phyloP scores from a whole-genome alignment of 2,888 invertebrate genomes.

The Laspeyria flexula region DNA sequence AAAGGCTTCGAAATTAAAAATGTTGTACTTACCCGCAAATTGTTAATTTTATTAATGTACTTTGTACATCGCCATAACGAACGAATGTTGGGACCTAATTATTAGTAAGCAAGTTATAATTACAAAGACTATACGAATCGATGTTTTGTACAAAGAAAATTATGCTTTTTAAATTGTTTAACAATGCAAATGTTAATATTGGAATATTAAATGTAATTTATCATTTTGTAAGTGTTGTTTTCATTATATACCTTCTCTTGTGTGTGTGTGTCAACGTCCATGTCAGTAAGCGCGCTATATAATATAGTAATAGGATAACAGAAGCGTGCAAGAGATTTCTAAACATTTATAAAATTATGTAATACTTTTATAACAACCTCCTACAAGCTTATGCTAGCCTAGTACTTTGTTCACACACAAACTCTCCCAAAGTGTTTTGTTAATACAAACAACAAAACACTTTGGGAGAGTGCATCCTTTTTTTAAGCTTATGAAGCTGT shows the following conservation, averaged over 20 bases:
- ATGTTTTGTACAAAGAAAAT: slow-evolving; percentile 59
- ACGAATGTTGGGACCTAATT: slow-evolving; percentile 49
- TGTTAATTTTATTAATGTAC: no score
- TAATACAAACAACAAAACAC: no score
- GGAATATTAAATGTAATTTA: slow-evolving; percentile 65
- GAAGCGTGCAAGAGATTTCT: no score
- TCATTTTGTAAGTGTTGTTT: slow-evolving; percentile 46
- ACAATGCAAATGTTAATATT: slow-evolving; percentile 64
- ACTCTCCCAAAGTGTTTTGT: no score
- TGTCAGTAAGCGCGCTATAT: no score
- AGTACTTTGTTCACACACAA: no score
- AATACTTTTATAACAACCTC: no score
- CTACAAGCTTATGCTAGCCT: no score
- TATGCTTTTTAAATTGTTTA: slow-evolving; percentile 67
- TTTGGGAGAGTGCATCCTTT: no score
- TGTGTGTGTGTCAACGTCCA: not conserved
- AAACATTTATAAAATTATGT: no score
- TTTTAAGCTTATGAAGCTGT: no score
- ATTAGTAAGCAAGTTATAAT: slow-evolving; percentile 23
- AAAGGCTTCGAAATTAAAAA: slow-evolving; percentile 15
- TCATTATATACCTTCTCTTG: not conserved
- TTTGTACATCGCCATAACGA: slow-evolving; percentile 39
- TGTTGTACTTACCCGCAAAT: slow-evolving; percentile 19
- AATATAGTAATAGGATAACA: no score
- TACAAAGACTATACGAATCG: slow-evolving; percentile 32